A percentile compares a stretch with the other conserved stretches of the same genome.
phyloP scores from a whole-genome alignment of 2,888 invertebrate genomes.

The Agrochola lota region DNA sequence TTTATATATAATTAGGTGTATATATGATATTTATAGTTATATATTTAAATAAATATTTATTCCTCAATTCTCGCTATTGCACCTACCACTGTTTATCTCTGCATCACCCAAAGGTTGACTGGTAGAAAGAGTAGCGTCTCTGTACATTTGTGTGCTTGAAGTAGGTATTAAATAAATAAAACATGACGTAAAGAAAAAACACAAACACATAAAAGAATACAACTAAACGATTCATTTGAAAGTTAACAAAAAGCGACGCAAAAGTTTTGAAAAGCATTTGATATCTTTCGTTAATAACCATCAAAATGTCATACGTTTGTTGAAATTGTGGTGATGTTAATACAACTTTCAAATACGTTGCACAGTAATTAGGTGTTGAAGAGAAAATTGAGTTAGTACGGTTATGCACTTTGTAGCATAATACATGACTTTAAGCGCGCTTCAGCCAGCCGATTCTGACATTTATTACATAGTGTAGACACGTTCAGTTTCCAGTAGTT shows the following conservation, averaged over 20 bases:
- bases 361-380: slow-evolving; percentile 24
- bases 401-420: slow-evolving; percentile 43
- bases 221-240: not conserved
- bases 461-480: slow-evolving; percentile 47
- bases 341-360: slow-evolving; percentile 6
- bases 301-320: not conserved
- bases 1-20: too few relatives aligned
- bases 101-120: too few relatives aligned
- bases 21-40: too few relatives aligned
- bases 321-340: slow-evolving; percentile 5
- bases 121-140: too few relatives aligned
- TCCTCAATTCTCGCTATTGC: too few relatives aligned
- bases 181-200: not conserved
- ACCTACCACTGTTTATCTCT: too few relatives aligned
- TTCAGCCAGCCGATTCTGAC: slow-evolving; percentile 14
- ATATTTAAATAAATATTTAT: too few relatives aligned
- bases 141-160: too few relatives aligned
- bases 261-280: not conserved
- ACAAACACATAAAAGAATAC: not conserved
- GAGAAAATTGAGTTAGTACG: slow-evolving; percentile 43
- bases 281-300: not conserved
- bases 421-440: slow-evolving; percentile 40
- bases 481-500: slow-evolving; percentile 33
- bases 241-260: not conserved
- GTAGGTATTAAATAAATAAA: not conserved